phyloP scores from a whole-genome alignment of 2,888 invertebrate genomes.

The Ctena decussata region DNA sequence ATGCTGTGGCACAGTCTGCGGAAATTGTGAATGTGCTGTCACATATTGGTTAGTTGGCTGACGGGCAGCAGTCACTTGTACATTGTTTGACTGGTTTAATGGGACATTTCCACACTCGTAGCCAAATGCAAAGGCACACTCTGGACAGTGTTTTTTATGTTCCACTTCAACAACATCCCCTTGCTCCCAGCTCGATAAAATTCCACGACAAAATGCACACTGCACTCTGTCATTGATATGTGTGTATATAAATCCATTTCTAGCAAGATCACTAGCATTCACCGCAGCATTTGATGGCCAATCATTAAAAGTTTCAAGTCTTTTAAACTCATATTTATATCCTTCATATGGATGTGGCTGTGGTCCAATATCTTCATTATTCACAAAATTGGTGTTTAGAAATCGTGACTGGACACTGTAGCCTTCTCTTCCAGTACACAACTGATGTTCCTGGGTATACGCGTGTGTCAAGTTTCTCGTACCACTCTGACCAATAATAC shows the following conservation, averaged over 20 bases:
- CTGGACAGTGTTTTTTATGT: constrained; percentile 69
- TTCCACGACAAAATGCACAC: constrained; percentile 72
- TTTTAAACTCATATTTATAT: constrained; percentile 42
- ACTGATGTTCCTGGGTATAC: constrained; percentile 4
- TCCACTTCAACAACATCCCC: constrained; percentile 68
- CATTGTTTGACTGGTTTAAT: constrained; percentile 3
- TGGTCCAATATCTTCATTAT: constrained; percentile 48
- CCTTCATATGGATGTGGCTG: constrained; percentile 41
- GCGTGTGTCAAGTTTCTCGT: neutral
- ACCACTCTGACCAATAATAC: neutral
- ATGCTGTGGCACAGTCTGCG: neutral
- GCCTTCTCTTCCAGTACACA: neutral
- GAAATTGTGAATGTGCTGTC: neutral
- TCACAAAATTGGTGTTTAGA: neutral
- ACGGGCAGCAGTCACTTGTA: neutral
- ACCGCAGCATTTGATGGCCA: constrained; percentile 64
- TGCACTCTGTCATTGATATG: constrained; percentile 65
- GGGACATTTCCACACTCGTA: constrained; percentile 61
- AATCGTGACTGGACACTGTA: neutral
- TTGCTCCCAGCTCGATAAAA: constrained; percentile 64
- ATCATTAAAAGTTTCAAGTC: constrained; percentile 64
- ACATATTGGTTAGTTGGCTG: neutral
- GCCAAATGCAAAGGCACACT: constrained; percentile 68
- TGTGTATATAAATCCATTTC: constrained; percentile 69
- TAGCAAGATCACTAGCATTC: constrained; percentile 56